Conservation (phyloP, 2,888 invertebrate species). For the Callimorpha dominula region DNA sequence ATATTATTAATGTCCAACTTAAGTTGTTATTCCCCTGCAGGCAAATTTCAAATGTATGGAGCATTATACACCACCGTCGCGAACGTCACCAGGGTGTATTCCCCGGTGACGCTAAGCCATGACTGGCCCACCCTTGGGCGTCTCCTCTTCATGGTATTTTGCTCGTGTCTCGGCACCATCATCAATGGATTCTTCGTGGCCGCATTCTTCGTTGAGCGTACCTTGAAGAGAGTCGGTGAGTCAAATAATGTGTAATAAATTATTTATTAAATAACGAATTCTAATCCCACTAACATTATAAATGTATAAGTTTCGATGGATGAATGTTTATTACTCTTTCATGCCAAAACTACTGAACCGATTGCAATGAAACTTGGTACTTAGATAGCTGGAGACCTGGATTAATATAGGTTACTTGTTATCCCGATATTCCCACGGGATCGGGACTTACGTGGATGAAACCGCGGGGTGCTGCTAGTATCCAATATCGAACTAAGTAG, state of each 20-base stretch:
- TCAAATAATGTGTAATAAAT: slow-evolving; percentile 5
- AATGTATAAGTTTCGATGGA: too few species aligned
- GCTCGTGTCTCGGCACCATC: slow-evolving; percentile 50
- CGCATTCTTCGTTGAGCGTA: slow-evolving; percentile 61
- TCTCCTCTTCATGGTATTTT: slow-evolving; percentile 80
- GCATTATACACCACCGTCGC: background rate
- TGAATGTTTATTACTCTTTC: too few species aligned
- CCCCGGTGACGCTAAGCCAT: slow-evolving; percentile 88
- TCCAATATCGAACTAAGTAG: too few species aligned
- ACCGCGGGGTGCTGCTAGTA: too few species aligned
- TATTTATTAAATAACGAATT: background rate
- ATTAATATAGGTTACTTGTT: too few species aligned
- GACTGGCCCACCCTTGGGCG: slow-evolving; percentile 90
- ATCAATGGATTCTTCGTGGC: slow-evolving; percentile 67
- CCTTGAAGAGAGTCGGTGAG: slow-evolving; percentile 59
- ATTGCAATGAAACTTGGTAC: too few species aligned
- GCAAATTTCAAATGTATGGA: background rate
- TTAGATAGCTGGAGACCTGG: too few species aligned
- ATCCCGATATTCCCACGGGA: too few species aligned
- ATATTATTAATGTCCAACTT: background rate
- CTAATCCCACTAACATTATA: too few species aligned
- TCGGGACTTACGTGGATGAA: too few species aligned
- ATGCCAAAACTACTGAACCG: too few species aligned
- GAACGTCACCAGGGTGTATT: slow-evolving; percentile 59
- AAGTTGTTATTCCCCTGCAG: background rate